Conservation (phyloP, 2,888 invertebrate genomes). For the Sicus ferrugineus region DNA sequence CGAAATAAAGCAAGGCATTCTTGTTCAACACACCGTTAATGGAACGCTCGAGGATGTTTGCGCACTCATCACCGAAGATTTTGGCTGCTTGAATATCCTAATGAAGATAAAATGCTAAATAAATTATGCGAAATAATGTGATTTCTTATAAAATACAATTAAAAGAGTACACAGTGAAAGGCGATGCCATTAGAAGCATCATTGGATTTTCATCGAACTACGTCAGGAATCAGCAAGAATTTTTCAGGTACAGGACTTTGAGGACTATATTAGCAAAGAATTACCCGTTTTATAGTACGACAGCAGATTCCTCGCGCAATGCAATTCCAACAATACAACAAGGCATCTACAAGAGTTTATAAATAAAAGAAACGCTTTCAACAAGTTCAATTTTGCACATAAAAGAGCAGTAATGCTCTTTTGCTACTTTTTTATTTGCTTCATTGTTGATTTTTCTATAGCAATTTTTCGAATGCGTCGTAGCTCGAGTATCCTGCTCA, state of each 20-base stretch:
- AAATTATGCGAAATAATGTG: conserved; percentile 7
- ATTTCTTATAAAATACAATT: conserved; percentile 6
- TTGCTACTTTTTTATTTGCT: conserved; percentile 39
- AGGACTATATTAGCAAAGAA: not conserved
- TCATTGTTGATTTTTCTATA: conserved; percentile 9
- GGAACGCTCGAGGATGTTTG: conserved; percentile 93
- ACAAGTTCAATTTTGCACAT: conserved; percentile 38
- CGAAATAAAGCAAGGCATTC: conserved; percentile 94
- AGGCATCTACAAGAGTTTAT: conserved; percentile 36
- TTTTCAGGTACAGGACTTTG: not conserved
- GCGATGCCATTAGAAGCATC: conserved; percentile 53
- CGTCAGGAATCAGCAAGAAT: not conserved
- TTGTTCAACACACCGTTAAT: conserved; percentile 87
- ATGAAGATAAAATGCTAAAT: conserved; percentile 41
- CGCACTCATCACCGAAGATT: conserved; percentile 92
- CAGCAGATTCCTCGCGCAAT: conserved; percentile 28
- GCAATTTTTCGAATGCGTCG: conserved; percentile 3
- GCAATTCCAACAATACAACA: conserved; percentile 45
- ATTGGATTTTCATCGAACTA: conserved; percentile 53
- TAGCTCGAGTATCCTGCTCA: not conserved
- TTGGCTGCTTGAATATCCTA: conserved; percentile 94
- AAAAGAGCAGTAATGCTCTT: conserved; percentile 21
- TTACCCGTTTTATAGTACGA: not conserved
- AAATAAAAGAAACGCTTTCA: conserved; percentile 43
- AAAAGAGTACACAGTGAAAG: conserved; percentile 50